phyloP scores from a whole-genome alignment of 2,888 invertebrate genomes.

The Tupiocoris notatus region DNA sequence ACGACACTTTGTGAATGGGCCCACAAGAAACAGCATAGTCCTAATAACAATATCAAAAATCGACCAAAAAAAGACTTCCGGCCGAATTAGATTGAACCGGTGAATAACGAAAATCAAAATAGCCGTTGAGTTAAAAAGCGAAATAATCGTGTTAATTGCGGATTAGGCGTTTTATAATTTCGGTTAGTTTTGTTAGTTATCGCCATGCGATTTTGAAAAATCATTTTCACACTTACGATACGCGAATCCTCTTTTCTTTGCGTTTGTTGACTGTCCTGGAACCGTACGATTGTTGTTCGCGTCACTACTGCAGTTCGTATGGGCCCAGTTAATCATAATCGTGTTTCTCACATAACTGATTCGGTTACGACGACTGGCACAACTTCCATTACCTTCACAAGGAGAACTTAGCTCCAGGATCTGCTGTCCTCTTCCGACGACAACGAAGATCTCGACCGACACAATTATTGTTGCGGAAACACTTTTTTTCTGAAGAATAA shows the following conservation, averaged over 20 bases:
- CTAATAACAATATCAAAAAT: too few relatives aligned
- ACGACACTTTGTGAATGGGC: too few relatives aligned
- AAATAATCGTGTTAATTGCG: too few relatives aligned
- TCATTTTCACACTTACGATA: conserved; percentile 44
- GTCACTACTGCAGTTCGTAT: conserved; percentile 47
- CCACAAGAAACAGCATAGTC: not conserved
- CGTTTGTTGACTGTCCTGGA: conserved; percentile 32
- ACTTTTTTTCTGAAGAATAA: not conserved
- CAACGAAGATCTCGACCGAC: not conserved
- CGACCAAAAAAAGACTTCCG: too few relatives aligned
- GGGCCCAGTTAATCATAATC: conserved; percentile 48
- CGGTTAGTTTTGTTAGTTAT: not conserved
- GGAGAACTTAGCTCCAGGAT: conserved; percentile 23
- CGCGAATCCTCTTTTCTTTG: conserved; percentile 47
- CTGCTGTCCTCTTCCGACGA: not conserved
- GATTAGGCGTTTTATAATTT: not conserved
- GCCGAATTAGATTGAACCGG: too few relatives aligned
- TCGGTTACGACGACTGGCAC: conserved; percentile 22
- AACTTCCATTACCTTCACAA: conserved; percentile 32
- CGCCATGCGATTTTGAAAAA: not conserved
- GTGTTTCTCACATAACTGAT: conserved; percentile 40
- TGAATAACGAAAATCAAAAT: too few relatives aligned
- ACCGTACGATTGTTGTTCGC: conserved; percentile 47
- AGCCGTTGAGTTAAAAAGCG: too few relatives aligned
- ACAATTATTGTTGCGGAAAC: not conserved